Evolutionary conservation across 2,888 invertebrate genomes (phyloP), one percentile per base, ranked within the genome.

Genomic region (Hedychridium roseum): DNA sequence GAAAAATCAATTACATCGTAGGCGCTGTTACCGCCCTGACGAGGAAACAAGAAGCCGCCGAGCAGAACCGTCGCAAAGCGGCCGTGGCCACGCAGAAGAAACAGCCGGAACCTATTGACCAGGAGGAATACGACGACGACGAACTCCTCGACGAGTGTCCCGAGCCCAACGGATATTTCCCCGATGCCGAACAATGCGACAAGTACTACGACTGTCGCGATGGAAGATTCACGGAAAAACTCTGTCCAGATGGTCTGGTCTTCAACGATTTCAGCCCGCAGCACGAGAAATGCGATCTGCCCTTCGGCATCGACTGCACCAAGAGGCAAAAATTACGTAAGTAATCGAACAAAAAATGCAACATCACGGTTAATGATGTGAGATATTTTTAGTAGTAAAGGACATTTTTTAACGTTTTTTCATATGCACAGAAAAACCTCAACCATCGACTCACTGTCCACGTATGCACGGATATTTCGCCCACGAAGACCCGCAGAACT

Each of bases 161-260:
- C 0, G 90, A 91, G 66, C 83, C 86, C 0, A 86, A 90, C 64
- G 94, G 94, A 5, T 94, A 85, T 80, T 94, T 91, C 73, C 90
- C 92, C 6, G 92, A 92, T 71, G 86, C 88, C 9, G 88, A 89
- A 67, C 92, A 94, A 80, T 94, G 93, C 73, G 93, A 94, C 81
- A 92, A 92, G 79, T 94, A 92, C 73, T 89, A 92, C 78, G 88
- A 88, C 53, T 93, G 93, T 80, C 82, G 85, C 43, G 86, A 88
- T 50, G 91, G 91, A 16, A 84, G 82, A 62, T 85, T 88, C 43
- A 88, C 85, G 1, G 91, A 90, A 70, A 91, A 89, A 73, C 82
- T 93, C 2, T 94, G 94, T 60, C 90, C 92, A 0, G 94, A 94
- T 73, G 94, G 94, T 15, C 87, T 92, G 84, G 92, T 94, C 39